phyloP scores from a whole-genome alignment of 1,140 invertebrate genomes.

The Drosophila chauvacae region DNA sequence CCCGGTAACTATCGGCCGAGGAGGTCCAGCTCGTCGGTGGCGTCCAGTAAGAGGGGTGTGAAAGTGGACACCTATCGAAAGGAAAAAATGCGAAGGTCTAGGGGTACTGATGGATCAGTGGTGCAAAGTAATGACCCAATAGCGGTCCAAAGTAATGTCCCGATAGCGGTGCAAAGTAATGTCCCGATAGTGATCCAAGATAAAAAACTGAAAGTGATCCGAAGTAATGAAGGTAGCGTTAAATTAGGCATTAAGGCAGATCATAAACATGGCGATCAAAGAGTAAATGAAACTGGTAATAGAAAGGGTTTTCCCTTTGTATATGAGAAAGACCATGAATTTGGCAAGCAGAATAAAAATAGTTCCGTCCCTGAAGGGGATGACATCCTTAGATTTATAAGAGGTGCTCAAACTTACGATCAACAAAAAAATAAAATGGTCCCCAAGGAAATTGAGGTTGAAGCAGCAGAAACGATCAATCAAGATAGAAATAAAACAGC shows the following conservation, averaged over 20 bases:
- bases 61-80: too few species aligned
- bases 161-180: too few species aligned
- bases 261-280: too few species aligned
- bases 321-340: not conserved
- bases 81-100: not conserved
- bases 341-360: too few species aligned
- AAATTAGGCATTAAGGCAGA: too few species aligned
- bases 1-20: not conserved
- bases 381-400: too few species aligned
- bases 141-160: too few species aligned
- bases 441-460: not conserved
- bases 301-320: accelerated
- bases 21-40: not conserved
- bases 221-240: not conserved
- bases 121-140: too few species aligned
- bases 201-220: not conserved
- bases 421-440: too few species aligned
- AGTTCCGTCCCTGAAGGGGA: not conserved
- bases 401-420: not conserved
- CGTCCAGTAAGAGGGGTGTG: not conserved
- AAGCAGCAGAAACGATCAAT: not conserved
- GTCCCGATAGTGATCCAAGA: too few species aligned
- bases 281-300: not conserved
- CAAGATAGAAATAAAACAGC: not conserved
- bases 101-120: not conserved